These are phyloP conservation scores for Otolemur crassicaudatus DNA, from an alignment of 2,797 vertebrate genomes.

Conservation along the genomic window DNA sequence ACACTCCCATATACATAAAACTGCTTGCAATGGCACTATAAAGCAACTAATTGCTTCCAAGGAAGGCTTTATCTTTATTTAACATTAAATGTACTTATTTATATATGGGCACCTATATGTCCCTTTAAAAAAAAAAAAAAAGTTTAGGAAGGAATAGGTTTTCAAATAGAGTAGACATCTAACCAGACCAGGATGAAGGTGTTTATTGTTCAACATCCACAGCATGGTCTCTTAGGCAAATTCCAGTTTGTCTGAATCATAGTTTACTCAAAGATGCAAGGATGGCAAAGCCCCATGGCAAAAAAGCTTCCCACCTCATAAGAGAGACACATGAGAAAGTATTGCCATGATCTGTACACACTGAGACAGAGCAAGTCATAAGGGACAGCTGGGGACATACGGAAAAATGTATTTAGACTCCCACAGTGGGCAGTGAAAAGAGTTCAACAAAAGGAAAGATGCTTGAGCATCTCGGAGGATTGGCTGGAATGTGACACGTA, in stretches of 20 bases:
- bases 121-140: not conserved
- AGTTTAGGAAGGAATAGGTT: not conserved
- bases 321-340: not conserved
- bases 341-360: not conserved
- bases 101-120: not conserved
- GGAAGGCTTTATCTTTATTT: not conserved
- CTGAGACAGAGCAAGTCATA: not conserved
- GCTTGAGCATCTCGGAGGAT: not conserved
- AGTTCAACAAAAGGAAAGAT: conserved; percentile 11
- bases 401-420: not conserved
- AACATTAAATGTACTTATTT: not conserved
- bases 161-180: conserved; percentile 2
- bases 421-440: not conserved
- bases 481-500: not conserved
- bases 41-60: conserved; percentile 13
- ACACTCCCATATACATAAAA: not conserved
- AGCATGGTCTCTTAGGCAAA: not conserved
- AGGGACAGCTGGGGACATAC: not conserved
- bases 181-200: not conserved
- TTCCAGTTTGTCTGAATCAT: not conserved
- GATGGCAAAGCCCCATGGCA: not conserved
- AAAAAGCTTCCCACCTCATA: not conserved
- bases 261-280: not conserved
- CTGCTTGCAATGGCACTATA: not conserved
- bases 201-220: not conserved